phyloP scores from a whole-genome alignment of 2,113 vertebrate species.

The Corynorhinus townsendii region DNA sequence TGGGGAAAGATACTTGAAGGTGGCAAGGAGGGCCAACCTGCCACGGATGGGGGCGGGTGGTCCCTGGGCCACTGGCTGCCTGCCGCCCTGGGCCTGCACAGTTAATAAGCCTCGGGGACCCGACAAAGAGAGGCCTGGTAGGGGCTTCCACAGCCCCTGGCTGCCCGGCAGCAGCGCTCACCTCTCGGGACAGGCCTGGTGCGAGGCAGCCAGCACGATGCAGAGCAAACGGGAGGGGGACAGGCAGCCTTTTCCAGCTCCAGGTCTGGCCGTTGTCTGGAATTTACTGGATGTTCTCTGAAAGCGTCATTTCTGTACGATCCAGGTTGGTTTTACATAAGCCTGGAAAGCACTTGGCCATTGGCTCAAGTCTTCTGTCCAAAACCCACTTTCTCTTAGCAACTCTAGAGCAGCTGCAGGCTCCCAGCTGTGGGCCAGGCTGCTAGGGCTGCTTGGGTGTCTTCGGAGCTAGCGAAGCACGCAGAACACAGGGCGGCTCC shows the following conservation, averaged over 20 bases:
- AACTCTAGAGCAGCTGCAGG: not conserved
- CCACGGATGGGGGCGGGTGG: too few relatives aligned
- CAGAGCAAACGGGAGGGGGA: too few relatives aligned
- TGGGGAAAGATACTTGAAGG: too few relatives aligned
- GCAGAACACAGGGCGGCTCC: not conserved
- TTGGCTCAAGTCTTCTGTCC: not conserved
- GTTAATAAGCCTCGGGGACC: too few relatives aligned
- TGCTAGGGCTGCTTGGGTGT: not conserved
- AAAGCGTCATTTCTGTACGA: not conserved
- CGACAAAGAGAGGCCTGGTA: too few relatives aligned
- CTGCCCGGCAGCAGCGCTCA: too few relatives aligned
- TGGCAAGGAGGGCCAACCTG: too few relatives aligned
- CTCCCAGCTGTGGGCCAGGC: conserved; percentile 2
- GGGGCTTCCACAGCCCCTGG: too few relatives aligned
- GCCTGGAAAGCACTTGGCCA: not conserved
- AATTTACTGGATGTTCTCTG: not conserved
- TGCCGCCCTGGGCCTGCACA: too few relatives aligned
- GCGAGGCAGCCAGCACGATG: too few relatives aligned
- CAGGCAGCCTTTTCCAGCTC: not conserved
- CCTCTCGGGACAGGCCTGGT: not conserved
- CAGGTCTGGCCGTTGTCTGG: not conserved
- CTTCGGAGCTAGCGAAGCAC: not conserved
- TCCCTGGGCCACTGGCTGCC: too few relatives aligned
- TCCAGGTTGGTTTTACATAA: conserved; percentile 25
- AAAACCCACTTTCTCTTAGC: not conserved